Evolutionary conservation across 2,797 vertebrate genomes (phyloP).

Genomic region (Amniataba percoides): DNA sequence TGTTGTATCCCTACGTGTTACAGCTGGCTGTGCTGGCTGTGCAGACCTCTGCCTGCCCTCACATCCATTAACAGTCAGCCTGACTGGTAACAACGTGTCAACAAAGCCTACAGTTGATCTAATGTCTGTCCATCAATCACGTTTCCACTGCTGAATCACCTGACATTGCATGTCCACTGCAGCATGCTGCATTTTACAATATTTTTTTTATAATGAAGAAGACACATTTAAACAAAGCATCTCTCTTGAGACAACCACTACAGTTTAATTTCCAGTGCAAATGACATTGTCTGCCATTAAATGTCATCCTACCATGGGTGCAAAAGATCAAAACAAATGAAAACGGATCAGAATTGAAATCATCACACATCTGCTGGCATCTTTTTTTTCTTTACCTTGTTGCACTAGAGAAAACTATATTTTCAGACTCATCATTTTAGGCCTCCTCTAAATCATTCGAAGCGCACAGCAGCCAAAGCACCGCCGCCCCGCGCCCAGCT

Average conservation of each 20-base stretch:
- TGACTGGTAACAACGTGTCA: not conserved
- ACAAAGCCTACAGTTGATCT: not conserved
- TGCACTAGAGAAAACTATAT: not conserved
- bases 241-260: not conserved
- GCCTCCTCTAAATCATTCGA: no score
- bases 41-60: not conserved
- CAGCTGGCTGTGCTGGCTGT: not conserved
- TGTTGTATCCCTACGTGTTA: no score
- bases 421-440: not conserved
- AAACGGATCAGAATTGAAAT: not conserved
- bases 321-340: not conserved
- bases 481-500: slow-evolving; percentile 57
- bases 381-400: not conserved
- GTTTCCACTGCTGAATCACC: not conserved
- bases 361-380: not conserved
- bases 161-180: not conserved
- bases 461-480: not conserved
- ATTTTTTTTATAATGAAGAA: no score
- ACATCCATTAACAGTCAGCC: not conserved
- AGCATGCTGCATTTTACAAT: not conserved
- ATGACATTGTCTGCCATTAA: not conserved
- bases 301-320: not conserved
- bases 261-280: not conserved
- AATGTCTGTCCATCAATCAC: not conserved
- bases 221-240: not conserved